These are phyloP conservation scores for Circaetus cinerascens DNA, from an alignment of 2,113 vertebrate species.

Conservation along the genomic window DNA sequence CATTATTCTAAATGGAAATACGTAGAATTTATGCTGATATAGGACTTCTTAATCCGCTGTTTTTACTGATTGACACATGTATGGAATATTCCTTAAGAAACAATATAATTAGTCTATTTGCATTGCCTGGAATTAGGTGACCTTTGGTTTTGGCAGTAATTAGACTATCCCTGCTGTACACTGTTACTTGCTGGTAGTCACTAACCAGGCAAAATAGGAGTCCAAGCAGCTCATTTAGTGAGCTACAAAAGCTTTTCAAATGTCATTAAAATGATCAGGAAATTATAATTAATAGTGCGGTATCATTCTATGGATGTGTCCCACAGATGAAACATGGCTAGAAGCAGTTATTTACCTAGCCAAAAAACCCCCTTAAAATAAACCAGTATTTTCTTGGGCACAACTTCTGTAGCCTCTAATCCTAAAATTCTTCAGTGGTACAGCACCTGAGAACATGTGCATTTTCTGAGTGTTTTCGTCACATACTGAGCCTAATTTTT, in stretches of 20 bases:
- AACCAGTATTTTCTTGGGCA: neutral
- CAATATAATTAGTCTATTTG: constrained; percentile 84
- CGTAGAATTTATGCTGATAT: constrained; percentile 1
- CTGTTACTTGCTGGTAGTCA: constrained; percentile 55
- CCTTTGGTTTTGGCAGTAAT: constrained; percentile 89
- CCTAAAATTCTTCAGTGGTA: neutral
- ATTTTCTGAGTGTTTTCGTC: neutral
- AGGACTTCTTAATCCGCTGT: neutral
- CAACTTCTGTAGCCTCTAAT: neutral
- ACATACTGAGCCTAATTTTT: neutral
- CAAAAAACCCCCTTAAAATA: neutral
- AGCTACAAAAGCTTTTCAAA: constrained; percentile 71
- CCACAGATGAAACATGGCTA: neutral
- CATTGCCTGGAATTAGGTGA: constrained; percentile 82
- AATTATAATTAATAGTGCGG: constrained; percentile 37
- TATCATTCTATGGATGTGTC: constrained; percentile 19
- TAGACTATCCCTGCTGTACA: constrained; percentile 70
- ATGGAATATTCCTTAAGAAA: constrained; percentile 64
- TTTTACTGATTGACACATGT: constrained; percentile 79
- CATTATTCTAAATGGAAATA: neutral
- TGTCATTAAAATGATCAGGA: constrained; percentile 70
- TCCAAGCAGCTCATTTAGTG: constrained; percentile 74
- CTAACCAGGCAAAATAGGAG: constrained; percentile 79
- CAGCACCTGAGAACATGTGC: neutral
- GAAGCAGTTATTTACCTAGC: neutral